phyloP scores from a whole-genome alignment of 2,888 invertebrate genomes.

The Formica aserva region DNA sequence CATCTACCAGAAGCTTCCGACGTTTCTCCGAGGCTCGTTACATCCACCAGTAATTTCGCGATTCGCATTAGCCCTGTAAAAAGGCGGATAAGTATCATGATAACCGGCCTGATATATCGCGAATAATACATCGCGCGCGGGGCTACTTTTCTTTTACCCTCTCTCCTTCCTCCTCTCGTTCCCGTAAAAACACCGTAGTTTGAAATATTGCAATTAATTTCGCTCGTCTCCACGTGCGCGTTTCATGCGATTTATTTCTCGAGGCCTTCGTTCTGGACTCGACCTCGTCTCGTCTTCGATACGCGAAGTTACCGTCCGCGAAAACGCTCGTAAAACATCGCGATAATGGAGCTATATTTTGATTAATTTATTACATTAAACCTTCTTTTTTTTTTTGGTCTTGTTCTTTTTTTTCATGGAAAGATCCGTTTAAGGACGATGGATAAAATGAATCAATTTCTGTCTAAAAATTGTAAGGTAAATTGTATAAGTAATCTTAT shows the following conservation, averaged over 20 bases:
- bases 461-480: too few species aligned
- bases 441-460: too few species aligned
- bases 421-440: too few species aligned
- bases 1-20: slow-evolving; percentile 25
- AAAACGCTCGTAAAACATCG: slow-evolving; percentile 36
- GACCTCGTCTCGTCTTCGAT: slow-evolving; percentile 32
- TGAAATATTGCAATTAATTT: slow-evolving; percentile 50
- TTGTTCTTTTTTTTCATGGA: too few species aligned
- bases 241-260: slow-evolving; percentile 31
- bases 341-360: slow-evolving; percentile 44
- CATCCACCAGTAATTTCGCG: background rate
- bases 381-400: too few species aligned
- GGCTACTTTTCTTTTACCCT: slow-evolving; percentile 19
- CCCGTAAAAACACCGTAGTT: slow-evolving; percentile 3
- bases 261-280: background rate
- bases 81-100: slow-evolving; percentile 53
- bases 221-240: slow-evolving; percentile 18
- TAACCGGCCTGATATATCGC: slow-evolving; percentile 60
- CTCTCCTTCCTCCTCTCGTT: background rate
- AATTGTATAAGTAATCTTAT: too few species aligned
- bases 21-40: background rate
- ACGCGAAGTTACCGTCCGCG: slow-evolving; percentile 5
- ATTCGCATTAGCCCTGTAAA: slow-evolving; percentile 44
- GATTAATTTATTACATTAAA: slow-evolving; percentile 37
- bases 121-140: slow-evolving; percentile 32